These are phyloP conservation scores for Argyresthia albistria DNA, from an alignment of 2,888 invertebrate species.

Conservation along the genomic window DNA sequence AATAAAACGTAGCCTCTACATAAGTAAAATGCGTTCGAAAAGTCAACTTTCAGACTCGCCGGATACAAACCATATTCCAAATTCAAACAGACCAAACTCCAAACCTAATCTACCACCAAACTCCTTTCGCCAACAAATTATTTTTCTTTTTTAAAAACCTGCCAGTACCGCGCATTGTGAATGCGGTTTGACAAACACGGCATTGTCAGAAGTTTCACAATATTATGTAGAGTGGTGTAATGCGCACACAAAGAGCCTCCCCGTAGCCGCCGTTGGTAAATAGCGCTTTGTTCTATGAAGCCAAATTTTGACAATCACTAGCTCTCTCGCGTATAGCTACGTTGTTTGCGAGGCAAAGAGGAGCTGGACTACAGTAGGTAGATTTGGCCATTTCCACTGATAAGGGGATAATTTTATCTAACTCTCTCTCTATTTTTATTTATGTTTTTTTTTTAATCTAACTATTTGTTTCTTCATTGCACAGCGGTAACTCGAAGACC, in stretches of 20 bases:
- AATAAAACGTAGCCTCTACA: too few relatives aligned
- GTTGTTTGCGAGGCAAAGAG: conserved; percentile 40
- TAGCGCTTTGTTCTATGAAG: conserved; percentile 72
- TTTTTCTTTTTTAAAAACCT: conserved; percentile 37
- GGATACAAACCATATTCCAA: conserved; percentile 7
- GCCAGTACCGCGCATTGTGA: conserved; percentile 27
- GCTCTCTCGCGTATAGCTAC: conserved; percentile 56
- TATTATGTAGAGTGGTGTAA: conserved; percentile 72
- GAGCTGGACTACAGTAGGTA: too few relatives aligned
- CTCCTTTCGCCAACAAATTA: conserved; percentile 24
- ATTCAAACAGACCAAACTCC: conserved; percentile 15
- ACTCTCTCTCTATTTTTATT: too few relatives aligned
- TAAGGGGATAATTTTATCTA: too few relatives aligned
- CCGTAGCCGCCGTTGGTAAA: conserved; percentile 41
- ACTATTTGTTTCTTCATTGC: too few relatives aligned
- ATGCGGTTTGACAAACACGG: conserved; percentile 41
- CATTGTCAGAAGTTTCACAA: conserved; percentile 69
- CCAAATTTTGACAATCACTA: conserved; percentile 74
- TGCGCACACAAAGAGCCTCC: conserved; percentile 58
- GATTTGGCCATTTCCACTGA: too few relatives aligned
- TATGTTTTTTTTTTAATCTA: too few relatives aligned
- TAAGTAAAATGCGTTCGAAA: too few relatives aligned
- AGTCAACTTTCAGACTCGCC: too few relatives aligned
- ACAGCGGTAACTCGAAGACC: too few relatives aligned
- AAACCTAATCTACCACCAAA: conserved; percentile 33